Conservation (phyloP, 1,140 invertebrate species). For the Propsilocerus akamusi region DNA sequence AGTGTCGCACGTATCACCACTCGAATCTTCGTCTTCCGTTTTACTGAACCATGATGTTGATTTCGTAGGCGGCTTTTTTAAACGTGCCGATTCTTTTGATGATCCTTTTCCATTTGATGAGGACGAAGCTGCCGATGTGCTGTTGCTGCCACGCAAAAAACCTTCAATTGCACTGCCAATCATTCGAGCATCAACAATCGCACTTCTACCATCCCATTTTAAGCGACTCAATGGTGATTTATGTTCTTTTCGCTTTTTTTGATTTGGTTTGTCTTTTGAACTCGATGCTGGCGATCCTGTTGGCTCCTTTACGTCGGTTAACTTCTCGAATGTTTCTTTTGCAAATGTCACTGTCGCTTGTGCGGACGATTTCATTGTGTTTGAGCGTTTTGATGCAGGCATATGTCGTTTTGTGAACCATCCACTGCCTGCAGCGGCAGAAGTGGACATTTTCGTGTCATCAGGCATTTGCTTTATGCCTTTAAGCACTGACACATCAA, state of each 20-base stretch:
- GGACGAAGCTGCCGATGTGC: conserved; percentile 23
- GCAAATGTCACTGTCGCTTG: conserved; percentile 26
- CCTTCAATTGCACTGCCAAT: conserved; percentile 65
- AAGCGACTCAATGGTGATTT: conserved; percentile 20
- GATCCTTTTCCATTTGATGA: conserved; percentile 24
- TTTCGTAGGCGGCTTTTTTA: conserved; percentile 12
- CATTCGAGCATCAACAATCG: conserved; percentile 50
- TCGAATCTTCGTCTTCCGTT: conserved; percentile 36
- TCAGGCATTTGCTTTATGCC: conserved; percentile 24
- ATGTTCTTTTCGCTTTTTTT: conserved; percentile 8
- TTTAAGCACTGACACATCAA: conserved; percentile 53
- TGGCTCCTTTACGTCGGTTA: conserved; percentile 19
- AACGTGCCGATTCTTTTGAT: conserved; percentile 15
- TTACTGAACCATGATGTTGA: conserved; percentile 15
- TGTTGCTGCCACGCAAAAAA: conserved; percentile 35
- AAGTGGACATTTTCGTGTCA: conserved; percentile 18
- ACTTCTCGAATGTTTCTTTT: conserved; percentile 31
- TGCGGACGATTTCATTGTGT: conserved; percentile 31
- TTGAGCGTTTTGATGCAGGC: conserved; percentile 32
- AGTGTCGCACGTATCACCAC: conserved; percentile 46
- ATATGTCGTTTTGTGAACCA: conserved; percentile 59
- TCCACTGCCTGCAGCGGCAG: conserved; percentile 32
- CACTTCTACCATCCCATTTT: conserved; percentile 18
- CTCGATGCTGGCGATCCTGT: conserved; percentile 5
- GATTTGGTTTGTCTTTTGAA: conserved; percentile 11